A percentile compares a stretch with the other conserved stretches of the same genome.
phyloP scores from a whole-genome alignment of 2,797 vertebrate species.

The Buphagus erythrorhynchus region DNA sequence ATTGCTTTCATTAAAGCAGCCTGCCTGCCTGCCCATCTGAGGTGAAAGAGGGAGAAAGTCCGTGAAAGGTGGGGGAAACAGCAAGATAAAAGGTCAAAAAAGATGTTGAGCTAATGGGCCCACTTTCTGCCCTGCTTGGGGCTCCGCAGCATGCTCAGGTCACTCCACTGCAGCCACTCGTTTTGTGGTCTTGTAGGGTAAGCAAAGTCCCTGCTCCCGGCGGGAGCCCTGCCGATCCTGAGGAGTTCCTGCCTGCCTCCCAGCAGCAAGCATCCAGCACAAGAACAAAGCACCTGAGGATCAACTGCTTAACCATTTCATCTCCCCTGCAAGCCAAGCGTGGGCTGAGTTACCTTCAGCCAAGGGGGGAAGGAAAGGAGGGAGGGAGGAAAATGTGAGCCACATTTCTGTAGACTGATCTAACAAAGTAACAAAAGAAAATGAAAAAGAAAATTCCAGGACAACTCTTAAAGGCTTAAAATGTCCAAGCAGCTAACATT shows the following conservation, averaged over 20 bases:
- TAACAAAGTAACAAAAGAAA: conserved; percentile 49
- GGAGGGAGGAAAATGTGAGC: conserved; percentile 7
- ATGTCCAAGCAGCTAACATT: conserved; percentile 68
- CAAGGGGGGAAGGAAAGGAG: neutral
- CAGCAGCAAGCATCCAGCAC: conserved; percentile 44
- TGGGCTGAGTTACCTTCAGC: neutral
- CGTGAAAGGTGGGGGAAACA: conserved; percentile 6
- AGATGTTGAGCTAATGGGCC: neutral
- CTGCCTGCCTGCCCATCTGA: conserved; percentile 48
- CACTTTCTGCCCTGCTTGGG: neutral
- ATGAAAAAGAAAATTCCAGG: conserved; percentile 63
- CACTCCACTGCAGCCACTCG: neutral
- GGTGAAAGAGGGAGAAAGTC: conserved; percentile 51
- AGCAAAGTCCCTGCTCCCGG: neutral
- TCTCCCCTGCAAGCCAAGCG: neutral
- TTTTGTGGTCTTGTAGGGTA: conserved; percentile 18
- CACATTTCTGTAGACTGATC: conserved; percentile 1
- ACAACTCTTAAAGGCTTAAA: conserved; percentile 68
- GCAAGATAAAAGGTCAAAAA: neutral
- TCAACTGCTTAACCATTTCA: conserved; percentile 33
- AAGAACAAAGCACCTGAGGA: conserved; percentile 63
- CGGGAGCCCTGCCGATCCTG: neutral
- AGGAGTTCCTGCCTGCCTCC: conserved; percentile 29
- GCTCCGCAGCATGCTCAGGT: neutral
- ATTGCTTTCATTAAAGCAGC: conserved; percentile 69